A percentile compares a stretch with the other conserved stretches of the same genome.
Evolutionary conservation across 2,888 invertebrate genomes (phyloP).

Genomic region (Sycophila texana): DNA sequence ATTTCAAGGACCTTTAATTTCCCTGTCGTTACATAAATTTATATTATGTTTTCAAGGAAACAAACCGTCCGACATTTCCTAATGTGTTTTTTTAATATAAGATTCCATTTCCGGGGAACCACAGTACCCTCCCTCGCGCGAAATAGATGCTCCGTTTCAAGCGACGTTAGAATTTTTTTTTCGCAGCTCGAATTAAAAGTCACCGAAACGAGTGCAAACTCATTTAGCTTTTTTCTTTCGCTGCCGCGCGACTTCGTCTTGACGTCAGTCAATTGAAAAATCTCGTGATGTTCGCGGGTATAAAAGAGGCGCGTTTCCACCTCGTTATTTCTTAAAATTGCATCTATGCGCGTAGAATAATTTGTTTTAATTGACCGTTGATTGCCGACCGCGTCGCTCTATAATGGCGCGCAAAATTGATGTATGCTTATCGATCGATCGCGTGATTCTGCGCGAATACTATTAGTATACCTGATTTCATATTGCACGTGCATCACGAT

Average conservation of each 20-base stretch:
- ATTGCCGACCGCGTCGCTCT: not conserved
- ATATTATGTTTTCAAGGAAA: not conserved
- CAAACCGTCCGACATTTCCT: no score
- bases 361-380: slow-evolving; percentile 9
- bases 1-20: not conserved
- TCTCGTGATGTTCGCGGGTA: not conserved
- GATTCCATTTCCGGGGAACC: no score
- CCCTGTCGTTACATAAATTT: not conserved
- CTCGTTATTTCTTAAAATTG: not conserved
- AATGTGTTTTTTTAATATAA: no score
- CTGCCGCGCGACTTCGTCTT: not conserved
- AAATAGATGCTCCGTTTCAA: no score
- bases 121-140: no score
- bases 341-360: not conserved
- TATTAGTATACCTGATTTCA: slow-evolving; percentile 40
- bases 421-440: slow-evolving; percentile 8
- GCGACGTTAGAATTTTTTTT: no score
- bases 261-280: slow-evolving; percentile 17
- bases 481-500: slow-evolving; percentile 29
- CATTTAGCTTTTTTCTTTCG: not conserved
- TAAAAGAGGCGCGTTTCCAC: not conserved
- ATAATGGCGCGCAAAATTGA: not conserved
- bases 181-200: no score
- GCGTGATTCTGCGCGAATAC: slow-evolving; percentile 21
- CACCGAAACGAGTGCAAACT: no score